phyloP scores from a whole-genome alignment of 2,888 invertebrate species.

The Thera britannica region DNA sequence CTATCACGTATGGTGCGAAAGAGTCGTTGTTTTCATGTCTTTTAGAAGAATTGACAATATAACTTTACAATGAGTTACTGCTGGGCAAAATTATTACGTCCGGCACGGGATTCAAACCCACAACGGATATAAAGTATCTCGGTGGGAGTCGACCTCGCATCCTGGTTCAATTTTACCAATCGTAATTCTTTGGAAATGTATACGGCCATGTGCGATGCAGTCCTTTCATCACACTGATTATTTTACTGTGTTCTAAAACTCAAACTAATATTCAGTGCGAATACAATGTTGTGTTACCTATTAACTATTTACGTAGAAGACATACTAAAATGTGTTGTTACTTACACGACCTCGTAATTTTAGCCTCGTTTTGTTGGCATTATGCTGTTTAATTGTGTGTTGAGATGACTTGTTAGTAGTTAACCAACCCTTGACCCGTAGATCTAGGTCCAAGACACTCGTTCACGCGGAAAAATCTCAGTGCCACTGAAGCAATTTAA shows the following conservation, averaged over 20 bases:
- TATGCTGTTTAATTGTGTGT: background rate
- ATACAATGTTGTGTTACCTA: no score
- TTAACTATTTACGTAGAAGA: no score
- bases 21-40: no score
- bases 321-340: no score
- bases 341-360: background rate
- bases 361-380: slow-evolving; percentile 4
- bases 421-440: slow-evolving; percentile 1
- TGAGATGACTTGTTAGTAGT: background rate
- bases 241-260: no score
- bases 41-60: no score
- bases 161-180: background rate
- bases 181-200: no score
- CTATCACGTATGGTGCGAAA: no score
- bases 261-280: no score
- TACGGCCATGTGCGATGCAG: no score
- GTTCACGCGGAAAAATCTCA: slow-evolving; percentile 5
- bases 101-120: slow-evolving; percentile 11
- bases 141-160: slow-evolving; percentile 8
- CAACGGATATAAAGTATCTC: slow-evolving; percentile 6
- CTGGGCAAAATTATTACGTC: background rate
- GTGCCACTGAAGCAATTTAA: slow-evolving; percentile 7
- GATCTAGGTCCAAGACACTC: slow-evolving; percentile 1
- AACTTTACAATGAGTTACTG: background rate
- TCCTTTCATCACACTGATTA: no score